Percentiles rank a stretch among this genome's conserved stretches.
These are phyloP conservation scores for Phycodurus eques DNA, from an alignment of 2,113 vertebrate species.

Conservation along the genomic window DNA sequence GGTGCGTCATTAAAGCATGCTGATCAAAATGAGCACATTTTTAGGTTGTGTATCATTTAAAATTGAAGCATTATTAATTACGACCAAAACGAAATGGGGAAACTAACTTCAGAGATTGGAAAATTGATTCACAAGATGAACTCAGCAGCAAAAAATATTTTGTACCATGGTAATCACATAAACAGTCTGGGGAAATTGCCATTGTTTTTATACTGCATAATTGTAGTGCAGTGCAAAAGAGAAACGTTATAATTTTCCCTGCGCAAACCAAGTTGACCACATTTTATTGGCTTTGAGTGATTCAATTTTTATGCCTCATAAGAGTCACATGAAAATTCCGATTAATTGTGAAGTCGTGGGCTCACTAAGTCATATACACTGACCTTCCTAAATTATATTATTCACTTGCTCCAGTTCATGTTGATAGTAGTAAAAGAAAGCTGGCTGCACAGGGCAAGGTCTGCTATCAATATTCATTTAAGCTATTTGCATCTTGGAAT, in stretches of 20 bases:
- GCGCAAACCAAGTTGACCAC: neutral
- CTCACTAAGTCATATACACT: neutral
- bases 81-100: neutral
- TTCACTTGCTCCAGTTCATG: neutral
- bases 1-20: conserved; percentile 29
- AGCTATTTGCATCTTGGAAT: neutral
- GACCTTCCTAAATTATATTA: neutral
- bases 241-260: neutral
- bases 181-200: neutral
- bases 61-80: neutral
- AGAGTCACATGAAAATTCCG: conserved; percentile 7
- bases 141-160: conserved; percentile 17
- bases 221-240: conserved; percentile 4
- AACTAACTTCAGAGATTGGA: neutral
- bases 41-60: neutral
- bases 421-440: conserved; percentile 8
- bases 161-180: neutral
- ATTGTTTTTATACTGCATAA: neutral
- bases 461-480: neutral
- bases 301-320: neutral
- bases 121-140: conserved; percentile 7
- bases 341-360: neutral
- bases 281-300: conserved; percentile 3
- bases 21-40: conserved; percentile 9
- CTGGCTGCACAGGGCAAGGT: neutral